Conservation (phyloP, 2,888 invertebrate species). For the Creontiades dilutus region DNA sequence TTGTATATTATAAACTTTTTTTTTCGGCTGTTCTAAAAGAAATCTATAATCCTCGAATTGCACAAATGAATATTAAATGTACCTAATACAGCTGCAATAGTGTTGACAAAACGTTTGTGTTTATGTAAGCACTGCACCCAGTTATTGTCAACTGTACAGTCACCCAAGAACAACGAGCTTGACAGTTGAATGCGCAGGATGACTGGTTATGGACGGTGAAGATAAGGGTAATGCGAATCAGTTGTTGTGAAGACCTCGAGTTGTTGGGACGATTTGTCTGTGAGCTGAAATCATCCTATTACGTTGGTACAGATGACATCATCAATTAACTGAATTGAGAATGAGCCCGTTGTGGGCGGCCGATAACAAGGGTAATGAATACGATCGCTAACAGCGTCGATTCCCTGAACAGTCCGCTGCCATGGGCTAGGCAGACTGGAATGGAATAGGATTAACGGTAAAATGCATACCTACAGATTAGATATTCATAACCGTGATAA, state of each 20-base stretch:
- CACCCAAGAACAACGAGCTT: neutral
- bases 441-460: neutral
- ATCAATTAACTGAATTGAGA: slow-evolving; percentile 27
- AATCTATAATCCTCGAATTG: too few relatives aligned
- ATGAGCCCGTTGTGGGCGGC: neutral
- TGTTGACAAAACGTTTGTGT: too few relatives aligned
- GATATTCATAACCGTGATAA: too few relatives aligned
- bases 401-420: neutral
- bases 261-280: slow-evolving; percentile 3
- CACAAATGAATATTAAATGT: too few relatives aligned
- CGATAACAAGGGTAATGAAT: slow-evolving; percentile 20
- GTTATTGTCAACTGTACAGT: too few relatives aligned
- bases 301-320: slow-evolving; percentile 3
- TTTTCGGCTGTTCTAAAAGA: too few relatives aligned
- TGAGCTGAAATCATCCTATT: slow-evolving; percentile 6
- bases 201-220: neutral
- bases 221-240: slow-evolving; percentile 10
- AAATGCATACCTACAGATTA: neutral
- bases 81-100: too few relatives aligned
- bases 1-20: too few relatives aligned
- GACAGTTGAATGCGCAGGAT: neutral
- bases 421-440: neutral
- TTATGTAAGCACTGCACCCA: too few relatives aligned
- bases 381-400: neutral
- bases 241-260: neutral